Evolutionary conservation across 2,113 vertebrate genomes (phyloP), one percentile per base, ranked within the genome.

Genomic region (Caranx melampygus): DNA sequence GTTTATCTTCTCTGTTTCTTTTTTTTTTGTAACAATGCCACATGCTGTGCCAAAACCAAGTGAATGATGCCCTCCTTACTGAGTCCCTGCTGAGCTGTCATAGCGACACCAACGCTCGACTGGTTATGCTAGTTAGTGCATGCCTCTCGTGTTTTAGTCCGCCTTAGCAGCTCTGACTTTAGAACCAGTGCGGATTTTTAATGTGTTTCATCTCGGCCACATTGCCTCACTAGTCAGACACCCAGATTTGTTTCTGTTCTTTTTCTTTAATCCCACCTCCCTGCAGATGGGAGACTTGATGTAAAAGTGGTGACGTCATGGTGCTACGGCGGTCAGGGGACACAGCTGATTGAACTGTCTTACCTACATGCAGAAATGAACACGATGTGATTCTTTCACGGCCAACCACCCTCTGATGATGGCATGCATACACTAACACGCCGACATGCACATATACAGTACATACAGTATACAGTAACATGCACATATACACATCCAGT

Each of bases 41-140:
- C 84, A 70, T 66, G 82, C 75, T 76, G 88, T 92, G 88, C 90
- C 91, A 92, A 90, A 91, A 85, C 81, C 66, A 77, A 82, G 79
- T 72, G 79, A 80, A 68, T 35, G 62, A 64, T 61, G 78, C 74
- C 70, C 83, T 78, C 76, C 61, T 34, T 31, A 14, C 37, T 61
- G 21, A 77, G 47, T 44, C 86, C 77, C 60, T 45, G 72, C 73
- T 52, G 75, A 61, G 49, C 67, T 75, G 52, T 78, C 42, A 60
- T 47, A 72, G 82, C 54, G 61, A 75, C 34, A 72, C 60, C 45
- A 34, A 55, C 1, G 63, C 61, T 60, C 49, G 60, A 64, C 49
- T 75, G 37, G 44, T 71, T 16, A 14, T 64, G 52, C 54, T 49
- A 14, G 60, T 59, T 52, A 62, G 52, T 37, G 67, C 75, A 63